Base-by-base conservation (phyloP, 1,140 invertebrate species). In the Panagrolaimus sp. region DNA sequence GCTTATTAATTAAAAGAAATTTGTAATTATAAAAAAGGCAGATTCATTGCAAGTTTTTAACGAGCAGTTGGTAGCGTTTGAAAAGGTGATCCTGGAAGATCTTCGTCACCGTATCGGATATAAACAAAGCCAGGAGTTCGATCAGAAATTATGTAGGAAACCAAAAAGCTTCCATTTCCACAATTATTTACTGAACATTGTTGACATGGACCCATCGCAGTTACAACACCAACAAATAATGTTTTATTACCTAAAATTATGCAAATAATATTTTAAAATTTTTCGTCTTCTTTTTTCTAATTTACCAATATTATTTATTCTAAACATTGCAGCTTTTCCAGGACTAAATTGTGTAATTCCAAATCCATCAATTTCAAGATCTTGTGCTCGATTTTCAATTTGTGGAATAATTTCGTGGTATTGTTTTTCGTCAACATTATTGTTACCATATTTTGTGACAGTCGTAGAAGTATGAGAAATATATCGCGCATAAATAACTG, bases 181-280 rank as follows among this genome's bases (percentile, higher is more conserved):
- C 90, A 88, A 84, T 96, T 93, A 84, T 95, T 95, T 62, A 95
- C 89, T 78, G 89, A 90, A 43, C 96, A 90, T 84, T 97, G 94
- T 71, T 97, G 94, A 84, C 92, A 95, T 0, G 93, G 91, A 71
- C 38, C 63, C 8, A 21, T 17, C 14, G 63, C 63, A 3, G 63
- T 64, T 5, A 43, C 63, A n/a, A 64, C 63, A 2, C 63, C 38
- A 17, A 32, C 63, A 64, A 64, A 64, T 9, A 43, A 12, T 17
- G 63, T 64, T 64, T 64, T 43, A 58, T 28, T 26, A 58, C 52
- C 52, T 58, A 28, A 21, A 58, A 21, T 12, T 17, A 8, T 4
- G 3, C 12, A 58, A 2, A 1, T 52, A n/a, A 52, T 10, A 26
- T 58, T 58, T 58, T n/a, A 17, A 24, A 15, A 21, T 58, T n/a